Evolutionary conservation across 1,140 invertebrate species (phyloP).

Genomic region (Archegozetes longisetosus): DNA sequence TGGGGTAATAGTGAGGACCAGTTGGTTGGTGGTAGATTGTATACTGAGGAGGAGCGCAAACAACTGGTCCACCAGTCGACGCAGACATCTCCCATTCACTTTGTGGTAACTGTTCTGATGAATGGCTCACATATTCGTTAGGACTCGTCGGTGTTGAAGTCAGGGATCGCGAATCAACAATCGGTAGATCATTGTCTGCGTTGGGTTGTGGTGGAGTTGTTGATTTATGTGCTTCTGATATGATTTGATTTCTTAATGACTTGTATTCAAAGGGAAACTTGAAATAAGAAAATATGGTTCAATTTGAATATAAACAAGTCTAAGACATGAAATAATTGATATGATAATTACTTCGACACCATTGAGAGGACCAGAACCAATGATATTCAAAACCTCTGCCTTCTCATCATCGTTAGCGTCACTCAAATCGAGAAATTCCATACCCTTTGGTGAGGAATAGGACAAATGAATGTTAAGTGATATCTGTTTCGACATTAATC

Average conservation of each 20-base stretch:
- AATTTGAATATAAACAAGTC: neutral
- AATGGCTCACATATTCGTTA: neutral
- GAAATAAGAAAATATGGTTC: neutral
- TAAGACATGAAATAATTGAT: neutral
- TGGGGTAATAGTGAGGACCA: neutral
- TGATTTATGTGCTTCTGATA: neutral
- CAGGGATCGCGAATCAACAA: neutral
- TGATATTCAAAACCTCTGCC: constrained; percentile 6
- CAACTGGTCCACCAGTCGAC: neutral
- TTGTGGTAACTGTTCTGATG: neutral
- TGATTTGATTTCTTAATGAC: neutral
- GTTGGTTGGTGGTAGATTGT: neutral
- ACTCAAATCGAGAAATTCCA: constrained; percentile 12
- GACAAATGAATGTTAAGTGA: neutral
- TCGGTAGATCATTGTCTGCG: neutral
- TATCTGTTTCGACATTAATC: no score
- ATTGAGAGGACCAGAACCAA: neutral
- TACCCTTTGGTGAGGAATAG: neutral
- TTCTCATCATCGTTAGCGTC: constrained; percentile 10
- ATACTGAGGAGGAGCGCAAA: neutral
- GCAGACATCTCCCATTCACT: neutral
- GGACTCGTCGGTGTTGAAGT: neutral
- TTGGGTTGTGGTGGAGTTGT: neutral
- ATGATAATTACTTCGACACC: constrained; percentile 4
- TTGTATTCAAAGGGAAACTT: constrained; percentile 8